A percentile compares a stretch with the other conserved stretches of the same genome.
phyloP scores from a whole-genome alignment of 1,140 invertebrate genomes.

The Brachionus angularis region DNA sequence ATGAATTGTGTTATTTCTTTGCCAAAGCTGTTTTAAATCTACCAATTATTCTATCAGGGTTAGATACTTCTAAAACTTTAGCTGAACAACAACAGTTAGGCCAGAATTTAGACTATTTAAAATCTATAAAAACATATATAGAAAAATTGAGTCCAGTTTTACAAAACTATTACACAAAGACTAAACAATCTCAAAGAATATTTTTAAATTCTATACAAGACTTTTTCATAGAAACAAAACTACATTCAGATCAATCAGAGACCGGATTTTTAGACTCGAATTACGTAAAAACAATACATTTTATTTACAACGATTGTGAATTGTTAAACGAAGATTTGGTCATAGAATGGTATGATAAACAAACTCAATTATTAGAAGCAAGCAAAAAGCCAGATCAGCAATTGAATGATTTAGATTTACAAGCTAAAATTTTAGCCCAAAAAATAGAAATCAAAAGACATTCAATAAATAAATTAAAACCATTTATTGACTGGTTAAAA shows the following conservation, averaged over 20 bases:
- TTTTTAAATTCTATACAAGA: conserved; percentile 27
- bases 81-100: background rate
- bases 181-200: conserved; percentile 11
- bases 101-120: conserved; percentile 22
- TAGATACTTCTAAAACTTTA: background rate
- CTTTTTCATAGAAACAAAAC: conserved; percentile 29
- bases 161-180: conserved; percentile 40
- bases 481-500: conserved; percentile 29
- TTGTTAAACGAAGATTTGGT: conserved; percentile 19
- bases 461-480: conserved; percentile 13
- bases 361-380: background rate
- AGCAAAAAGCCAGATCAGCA: background rate
- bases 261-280: conserved; percentile 4
- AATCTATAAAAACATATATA: background rate
- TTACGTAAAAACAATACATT: conserved; percentile 24
- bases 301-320: conserved; percentile 17
- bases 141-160: conserved; percentile 14
- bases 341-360: conserved; percentile 37
- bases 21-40: conserved; percentile 25
- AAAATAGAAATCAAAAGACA: background rate
- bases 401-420: background rate
- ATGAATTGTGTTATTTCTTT: conserved; percentile 24
- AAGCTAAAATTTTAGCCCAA: background rate
- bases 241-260: background rate
- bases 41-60: background rate